Evolutionary conservation across 2,797 vertebrate species (phyloP), one percentile per base, ranked within the genome.

Genomic region (Tenualosa thibaudeaui): DNA sequence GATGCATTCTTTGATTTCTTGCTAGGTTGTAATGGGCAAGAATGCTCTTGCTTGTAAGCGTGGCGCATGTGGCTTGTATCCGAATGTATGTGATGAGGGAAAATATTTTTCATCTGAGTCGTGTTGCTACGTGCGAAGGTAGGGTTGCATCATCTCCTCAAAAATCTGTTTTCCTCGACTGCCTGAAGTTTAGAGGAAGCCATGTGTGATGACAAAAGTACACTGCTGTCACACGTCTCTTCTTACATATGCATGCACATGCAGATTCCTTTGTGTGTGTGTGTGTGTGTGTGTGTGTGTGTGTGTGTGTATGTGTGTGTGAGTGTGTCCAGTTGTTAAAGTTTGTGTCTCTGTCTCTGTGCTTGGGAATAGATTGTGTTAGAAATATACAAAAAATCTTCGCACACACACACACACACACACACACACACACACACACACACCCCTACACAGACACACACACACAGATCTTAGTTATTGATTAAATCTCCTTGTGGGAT

Each of bases 401-500:
- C 56, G 19, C 53, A 54, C 53, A 68, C 62, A 68, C 62, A 62
- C 24, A 9, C 5, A 24, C 60, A 26, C 9, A 22, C 22, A n/a
- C 15, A 62, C 15, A n/a, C 60, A 62, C 9, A 4, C 24, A 31
- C 24, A 65, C 62, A 65, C 24, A 65, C 6, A 31, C 62, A 31
- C 62, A 31, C 62, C 31, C 62, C 31, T 2, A 65, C 62, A 31
- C 62, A 40, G 31, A 71, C 65, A 71, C 26, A 40, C 65, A 40
- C 68, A 22, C 68, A 75, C 31, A 43, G 17, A 78, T 6, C 40
- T 22, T 46, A 78, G 71, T 22, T 78, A 78, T 78, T 78, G 71
- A 78, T 78, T 78, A 78, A 78, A 78, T 78, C 71, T 78, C 40
- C 37, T 46, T 78, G 71, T 43, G 71, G 71, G 71, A 78, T 46